Evolutionary conservation across 2,797 vertebrate genomes (phyloP).

Genomic region (Kryptopterus vitreolus): DNA sequence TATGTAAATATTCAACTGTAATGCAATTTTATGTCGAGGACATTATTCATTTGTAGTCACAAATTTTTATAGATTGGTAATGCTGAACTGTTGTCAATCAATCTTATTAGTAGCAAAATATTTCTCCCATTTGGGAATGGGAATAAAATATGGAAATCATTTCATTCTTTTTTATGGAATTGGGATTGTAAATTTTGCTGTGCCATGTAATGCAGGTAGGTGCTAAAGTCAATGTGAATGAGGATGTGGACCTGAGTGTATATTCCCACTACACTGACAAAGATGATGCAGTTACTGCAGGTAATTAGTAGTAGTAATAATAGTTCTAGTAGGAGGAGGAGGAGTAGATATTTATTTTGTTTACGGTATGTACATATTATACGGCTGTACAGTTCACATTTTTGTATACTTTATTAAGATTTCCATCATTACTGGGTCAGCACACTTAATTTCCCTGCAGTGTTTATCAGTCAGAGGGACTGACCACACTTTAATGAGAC

Average conservation of each 20-base stretch:
- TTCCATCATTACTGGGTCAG: constrained; percentile 14
- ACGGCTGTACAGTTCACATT: not conserved
- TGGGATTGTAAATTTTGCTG: not conserved
- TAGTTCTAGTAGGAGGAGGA: no score
- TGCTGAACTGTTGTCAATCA: no score
- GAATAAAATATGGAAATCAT: no score
- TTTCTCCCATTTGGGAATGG: no score
- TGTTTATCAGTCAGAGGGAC: constrained; percentile 17
- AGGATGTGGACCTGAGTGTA: not conserved
- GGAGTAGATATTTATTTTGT: not conserved
- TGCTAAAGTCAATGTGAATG: not conserved
- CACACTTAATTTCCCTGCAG: constrained; percentile 24
- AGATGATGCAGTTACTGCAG: not conserved
- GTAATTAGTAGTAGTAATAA: not conserved
- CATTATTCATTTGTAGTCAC: no score
- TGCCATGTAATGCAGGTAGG: not conserved
- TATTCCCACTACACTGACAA: not conserved
- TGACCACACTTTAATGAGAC: constrained; percentile 43
- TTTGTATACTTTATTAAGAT: not conserved
- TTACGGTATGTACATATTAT: not conserved
- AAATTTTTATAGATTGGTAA: no score
- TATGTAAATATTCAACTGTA: no score
- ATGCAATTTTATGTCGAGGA: no score
- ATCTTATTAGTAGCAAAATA: no score
- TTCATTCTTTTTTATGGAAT: no score